Evolutionary conservation across 2,797 vertebrate species (phyloP).

Genomic region (Myotis myotis): DNA sequence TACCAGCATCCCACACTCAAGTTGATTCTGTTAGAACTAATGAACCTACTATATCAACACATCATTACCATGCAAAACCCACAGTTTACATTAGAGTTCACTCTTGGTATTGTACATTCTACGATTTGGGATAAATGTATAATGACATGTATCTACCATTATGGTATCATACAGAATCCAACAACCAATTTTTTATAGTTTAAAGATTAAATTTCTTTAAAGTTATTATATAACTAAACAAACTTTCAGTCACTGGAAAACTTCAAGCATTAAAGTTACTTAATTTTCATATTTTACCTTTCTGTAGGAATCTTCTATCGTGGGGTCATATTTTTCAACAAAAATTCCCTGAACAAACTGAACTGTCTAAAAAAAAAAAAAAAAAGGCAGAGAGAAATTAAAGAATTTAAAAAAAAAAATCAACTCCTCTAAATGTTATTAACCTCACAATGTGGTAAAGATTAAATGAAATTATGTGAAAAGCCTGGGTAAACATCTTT

Average conservation of each 20-base stretch:
- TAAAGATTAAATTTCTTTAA: conserved; percentile 26
- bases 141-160: not conserved
- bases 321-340: conserved; percentile 99
- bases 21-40: not conserved
- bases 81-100: not conserved
- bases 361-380: conserved; percentile 91
- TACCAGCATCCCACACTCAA: not conserved
- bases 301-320: conserved; percentile 99
- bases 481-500: conserved; percentile 26
- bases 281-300: conserved; percentile 89
- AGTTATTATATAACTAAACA: conserved; percentile 22
- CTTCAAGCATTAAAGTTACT: conserved; percentile 22
- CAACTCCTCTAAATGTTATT: not conserved
- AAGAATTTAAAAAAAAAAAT: conserved; percentile 41
- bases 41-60: not conserved
- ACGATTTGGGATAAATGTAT: not conserved
- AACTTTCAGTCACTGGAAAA: conserved; percentile 23
- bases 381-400: conserved; percentile 61
- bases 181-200: not conserved
- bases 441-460: conserved; percentile 16
- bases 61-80: not conserved
- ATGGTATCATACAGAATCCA: not conserved
- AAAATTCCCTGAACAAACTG: conserved; percentile 99
- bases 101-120: not conserved
- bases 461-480: conserved; percentile 36